Evolutionary conservation across 2,888 invertebrate species (phyloP).

Genomic region (Nomada ferruginata): DNA sequence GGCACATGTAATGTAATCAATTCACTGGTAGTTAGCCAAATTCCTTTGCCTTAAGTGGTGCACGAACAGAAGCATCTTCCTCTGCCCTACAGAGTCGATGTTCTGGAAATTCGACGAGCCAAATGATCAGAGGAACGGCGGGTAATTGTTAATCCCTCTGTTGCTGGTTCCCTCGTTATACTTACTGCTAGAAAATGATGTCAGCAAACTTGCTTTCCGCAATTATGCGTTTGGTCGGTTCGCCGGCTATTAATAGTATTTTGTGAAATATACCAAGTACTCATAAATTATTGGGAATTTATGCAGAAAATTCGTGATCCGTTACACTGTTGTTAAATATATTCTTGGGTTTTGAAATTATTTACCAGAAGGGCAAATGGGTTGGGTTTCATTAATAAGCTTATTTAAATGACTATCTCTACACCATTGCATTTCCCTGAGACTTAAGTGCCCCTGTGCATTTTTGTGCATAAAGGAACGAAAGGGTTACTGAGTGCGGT

Average conservation of each 20-base stretch:
- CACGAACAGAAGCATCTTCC: conserved; percentile 10
- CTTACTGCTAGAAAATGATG: not conserved
- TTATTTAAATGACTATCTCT: too few species aligned
- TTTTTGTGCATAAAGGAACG: not conserved
- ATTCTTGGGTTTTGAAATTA: too few species aligned
- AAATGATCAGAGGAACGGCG: conserved; percentile 1
- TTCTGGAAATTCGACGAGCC: conserved; percentile 9
- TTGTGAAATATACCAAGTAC: too few species aligned
- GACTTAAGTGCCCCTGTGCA: not conserved
- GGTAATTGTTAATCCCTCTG: not conserved
- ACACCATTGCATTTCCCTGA: not conserved
- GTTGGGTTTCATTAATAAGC: too few species aligned
- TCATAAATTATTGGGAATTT: too few species aligned
- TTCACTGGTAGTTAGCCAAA: conserved; percentile 16
- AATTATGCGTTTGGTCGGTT: too few species aligned
- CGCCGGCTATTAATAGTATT: too few species aligned
- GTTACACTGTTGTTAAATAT: too few species aligned
- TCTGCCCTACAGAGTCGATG: not conserved
- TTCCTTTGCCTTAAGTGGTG: conserved; percentile 20
- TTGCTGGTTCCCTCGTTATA: not conserved
- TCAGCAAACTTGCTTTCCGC: not conserved
- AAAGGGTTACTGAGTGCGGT: not conserved
- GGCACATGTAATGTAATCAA: conserved; percentile 29
- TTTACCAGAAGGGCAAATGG: too few species aligned
- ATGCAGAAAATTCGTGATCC: too few species aligned